Conservation (phyloP, 2,888 invertebrate species). For the Nemotelus nigrinus region DNA sequence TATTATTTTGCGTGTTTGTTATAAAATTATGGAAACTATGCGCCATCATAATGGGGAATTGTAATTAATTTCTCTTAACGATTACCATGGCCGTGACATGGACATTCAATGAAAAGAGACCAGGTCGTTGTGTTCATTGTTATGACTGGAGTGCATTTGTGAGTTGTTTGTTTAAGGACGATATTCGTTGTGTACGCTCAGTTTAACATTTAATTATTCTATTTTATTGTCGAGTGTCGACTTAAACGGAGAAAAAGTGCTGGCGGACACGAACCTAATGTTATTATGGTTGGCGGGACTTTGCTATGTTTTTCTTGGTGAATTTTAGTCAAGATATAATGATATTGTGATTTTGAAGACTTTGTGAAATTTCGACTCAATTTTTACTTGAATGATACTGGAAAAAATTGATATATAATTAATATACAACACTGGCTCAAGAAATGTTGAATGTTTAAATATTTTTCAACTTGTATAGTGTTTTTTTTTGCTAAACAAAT, state of each 20-base stretch:
- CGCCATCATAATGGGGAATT: neutral
- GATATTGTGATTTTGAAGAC: too few species aligned
- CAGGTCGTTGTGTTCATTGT: neutral
- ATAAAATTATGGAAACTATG: slow-evolving; percentile 24
- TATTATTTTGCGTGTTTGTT: slow-evolving; percentile 36
- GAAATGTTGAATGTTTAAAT: too few species aligned
- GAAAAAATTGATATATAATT: too few species aligned
- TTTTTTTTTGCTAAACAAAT: too few species aligned
- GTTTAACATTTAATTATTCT: slow-evolving; percentile 31
- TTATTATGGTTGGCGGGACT: neutral
- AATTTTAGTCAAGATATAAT: too few species aligned
- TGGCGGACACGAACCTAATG: neutral
- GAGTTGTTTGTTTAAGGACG: slow-evolving; percentile 27
- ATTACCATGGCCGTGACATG: slow-evolving; percentile 7
- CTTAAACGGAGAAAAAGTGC: slow-evolving; percentile 9
- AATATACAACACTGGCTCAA: too few species aligned
- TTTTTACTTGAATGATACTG: too few species aligned
- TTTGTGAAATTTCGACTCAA: too few species aligned
- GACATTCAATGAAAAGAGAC: slow-evolving; percentile 3
- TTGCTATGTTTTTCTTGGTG: neutral
- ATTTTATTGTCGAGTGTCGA: slow-evolving; percentile 16
- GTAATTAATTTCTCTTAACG: slow-evolving; percentile 37
- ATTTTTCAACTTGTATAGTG: too few species aligned
- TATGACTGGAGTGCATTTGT: slow-evolving; percentile 22
- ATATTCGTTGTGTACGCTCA: slow-evolving; percentile 26